Base-by-base conservation (phyloP, 2,113 vertebrate species). In the Ammodytes dubius region DNA sequence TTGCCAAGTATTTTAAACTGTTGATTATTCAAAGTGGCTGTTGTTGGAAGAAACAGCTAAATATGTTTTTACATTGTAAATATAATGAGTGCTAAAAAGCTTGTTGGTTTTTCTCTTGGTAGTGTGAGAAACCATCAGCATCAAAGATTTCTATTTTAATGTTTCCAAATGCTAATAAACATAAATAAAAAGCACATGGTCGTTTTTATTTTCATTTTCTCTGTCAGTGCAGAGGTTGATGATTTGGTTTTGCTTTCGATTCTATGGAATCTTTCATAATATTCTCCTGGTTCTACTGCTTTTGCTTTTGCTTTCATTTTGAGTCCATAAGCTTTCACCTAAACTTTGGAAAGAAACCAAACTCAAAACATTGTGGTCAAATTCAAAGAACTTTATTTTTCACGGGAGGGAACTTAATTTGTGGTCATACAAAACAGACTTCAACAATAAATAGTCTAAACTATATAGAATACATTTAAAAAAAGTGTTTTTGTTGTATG, bases 121-220 rank as follows among this genome's bases (percentile, higher is more conserved):
- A 35, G 13, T 63, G 7, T 79, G 53, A 47, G 3, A 8, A 39
- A 37, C 7, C 35, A 39, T 60, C 42, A 19, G 1, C 9, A 14
- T 3, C 7, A 70, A 39, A 52, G 3, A 39, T 43, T 73, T 61
- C 46, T 17, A 59, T 78, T 67, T 73, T 39, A 13, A 0, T 35
- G 39, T 74, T 77, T 39, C 35, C 67, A 6, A 56, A 70, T 39
- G 35, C 8, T 52, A 87, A 89, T 88, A 88, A 90, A 88, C 37
- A 63, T 7, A 14, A 39, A 58, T 6, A 0, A 77, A 4, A 1
- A 12, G 7, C 39, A 53, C 2, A 0, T 57, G 8, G 50, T 79
- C 71, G 4, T 60, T 56, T 37, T 15, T 50, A 1, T 35, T 1
- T 14, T 52, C 52, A 11, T 35, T 1, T 14, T 52, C 52, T 9